These are phyloP conservation scores for Lutjanus campechanus DNA, from an alignment of 2,797 vertebrate genomes.

Conservation along the genomic window DNA sequence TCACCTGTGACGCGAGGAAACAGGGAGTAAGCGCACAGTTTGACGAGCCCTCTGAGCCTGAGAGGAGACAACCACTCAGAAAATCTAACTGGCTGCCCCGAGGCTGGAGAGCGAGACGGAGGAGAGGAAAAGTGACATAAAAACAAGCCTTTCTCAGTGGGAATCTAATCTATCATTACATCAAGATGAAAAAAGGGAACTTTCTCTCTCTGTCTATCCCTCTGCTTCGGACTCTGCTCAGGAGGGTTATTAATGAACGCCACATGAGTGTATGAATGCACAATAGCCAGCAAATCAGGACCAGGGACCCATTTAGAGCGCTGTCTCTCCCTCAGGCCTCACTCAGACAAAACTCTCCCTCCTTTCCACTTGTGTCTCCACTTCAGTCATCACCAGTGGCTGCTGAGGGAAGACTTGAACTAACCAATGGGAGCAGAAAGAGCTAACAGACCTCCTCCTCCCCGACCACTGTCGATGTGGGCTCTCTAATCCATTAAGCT, in stretches of 20 bases:
- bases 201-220: constrained; percentile 14
- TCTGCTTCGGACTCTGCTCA: not conserved
- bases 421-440: constrained; percentile 61
- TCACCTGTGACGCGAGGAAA: constrained; percentile 58
- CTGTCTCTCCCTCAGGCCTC: constrained; percentile 59
- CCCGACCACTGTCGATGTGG: constrained; percentile 23
- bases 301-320: constrained; percentile 52
- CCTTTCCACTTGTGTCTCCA: constrained; percentile 32
- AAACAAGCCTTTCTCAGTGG: not conserved
- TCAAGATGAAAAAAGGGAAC: not conserved
- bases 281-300: constrained; percentile 35
- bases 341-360: constrained; percentile 50
- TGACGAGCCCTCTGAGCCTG: constrained; percentile 73
- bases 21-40: constrained; percentile 52
- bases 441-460: constrained; percentile 48
- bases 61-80: constrained; percentile 77
- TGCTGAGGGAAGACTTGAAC: constrained; percentile 36
- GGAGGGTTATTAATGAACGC: constrained; percentile 18
- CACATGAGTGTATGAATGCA: constrained; percentile 26
- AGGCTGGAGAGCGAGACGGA: constrained; percentile 33
- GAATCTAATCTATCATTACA: constrained; percentile 20
- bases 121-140: constrained; percentile 19
- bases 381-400: constrained; percentile 59
- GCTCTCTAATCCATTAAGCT: constrained; percentile 68
- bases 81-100: constrained; percentile 57